Conservation (phyloP, 2,113 vertebrate genomes). For the Apteryx mantelli region DNA sequence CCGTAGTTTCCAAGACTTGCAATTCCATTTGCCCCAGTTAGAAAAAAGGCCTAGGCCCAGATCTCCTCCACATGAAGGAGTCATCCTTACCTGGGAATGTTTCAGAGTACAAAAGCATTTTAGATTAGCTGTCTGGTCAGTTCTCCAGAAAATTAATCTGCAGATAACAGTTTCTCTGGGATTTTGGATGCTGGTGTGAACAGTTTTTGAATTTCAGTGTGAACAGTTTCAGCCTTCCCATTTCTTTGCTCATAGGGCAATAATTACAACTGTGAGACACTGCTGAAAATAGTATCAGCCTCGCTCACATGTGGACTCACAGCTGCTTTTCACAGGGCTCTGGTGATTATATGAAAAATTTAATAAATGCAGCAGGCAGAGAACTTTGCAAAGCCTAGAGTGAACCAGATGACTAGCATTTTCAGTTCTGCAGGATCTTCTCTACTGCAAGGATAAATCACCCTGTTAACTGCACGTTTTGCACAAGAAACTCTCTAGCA, state of each 20-base stretch:
- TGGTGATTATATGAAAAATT: neutral
- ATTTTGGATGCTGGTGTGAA: neutral
- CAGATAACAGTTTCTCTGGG: neutral
- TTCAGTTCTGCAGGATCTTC: neutral
- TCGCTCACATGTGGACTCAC: neutral
- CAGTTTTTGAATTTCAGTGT: neutral
- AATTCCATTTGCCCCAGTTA: neutral
- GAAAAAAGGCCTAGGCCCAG: neutral
- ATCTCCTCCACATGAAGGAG: neutral
- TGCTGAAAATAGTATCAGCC: neutral
- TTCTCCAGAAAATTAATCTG: neutral
- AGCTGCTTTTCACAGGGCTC: accelerated
- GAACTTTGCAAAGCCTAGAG: neutral
- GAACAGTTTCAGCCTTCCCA: neutral
- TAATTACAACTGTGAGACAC: neutral
- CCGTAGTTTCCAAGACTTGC: neutral
- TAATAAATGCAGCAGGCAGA: neutral
- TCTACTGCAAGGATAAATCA: neutral
- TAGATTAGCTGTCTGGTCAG: neutral
- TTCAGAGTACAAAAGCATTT: neutral
- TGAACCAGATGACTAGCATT: neutral
- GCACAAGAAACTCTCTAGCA: neutral
- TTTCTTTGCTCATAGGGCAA: neutral
- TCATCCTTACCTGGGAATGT: neutral
- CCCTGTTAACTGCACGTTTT: neutral